phyloP scores from a whole-genome alignment of 2,797 vertebrate genomes.

The Coilia nasus region DNA sequence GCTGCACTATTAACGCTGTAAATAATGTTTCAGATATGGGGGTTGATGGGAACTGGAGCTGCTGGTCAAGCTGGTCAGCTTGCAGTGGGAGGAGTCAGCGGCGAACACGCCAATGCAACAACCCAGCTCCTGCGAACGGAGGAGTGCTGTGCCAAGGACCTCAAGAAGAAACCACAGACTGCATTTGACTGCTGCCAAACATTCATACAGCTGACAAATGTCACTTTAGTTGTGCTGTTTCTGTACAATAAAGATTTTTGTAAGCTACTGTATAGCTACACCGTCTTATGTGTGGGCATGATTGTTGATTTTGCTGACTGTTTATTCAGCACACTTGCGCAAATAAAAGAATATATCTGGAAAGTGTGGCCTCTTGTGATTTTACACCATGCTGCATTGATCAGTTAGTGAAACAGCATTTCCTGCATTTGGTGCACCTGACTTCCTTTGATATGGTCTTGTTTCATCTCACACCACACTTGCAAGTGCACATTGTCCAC shows the following conservation, averaged over 20 bases:
- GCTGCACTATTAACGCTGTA: too few species aligned
- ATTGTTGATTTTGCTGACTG: too few species aligned
- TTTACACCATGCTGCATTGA: too few species aligned
- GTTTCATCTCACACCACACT: background rate
- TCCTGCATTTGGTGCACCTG: background rate
- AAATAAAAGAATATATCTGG: too few species aligned
- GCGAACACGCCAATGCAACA: slow-evolving; percentile 83
- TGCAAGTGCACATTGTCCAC: too few species aligned
- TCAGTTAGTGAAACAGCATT: background rate
- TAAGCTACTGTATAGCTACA: too few species aligned
- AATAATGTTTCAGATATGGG: slow-evolving; percentile 67
- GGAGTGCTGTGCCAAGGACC: slow-evolving; percentile 78
- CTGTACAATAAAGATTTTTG: too few species aligned
- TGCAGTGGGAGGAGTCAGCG: slow-evolving; percentile 72
- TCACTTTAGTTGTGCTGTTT: background rate
- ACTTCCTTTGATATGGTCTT: background rate
- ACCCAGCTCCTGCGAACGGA: slow-evolving; percentile 74
- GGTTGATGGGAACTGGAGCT: slow-evolving; percentile 87
- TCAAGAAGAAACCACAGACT: slow-evolving; percentile 70
- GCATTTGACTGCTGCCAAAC: slow-evolving; percentile 54
- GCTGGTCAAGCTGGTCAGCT: slow-evolving; percentile 87
- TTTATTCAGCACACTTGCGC: too few species aligned
- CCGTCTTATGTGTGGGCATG: too few species aligned
- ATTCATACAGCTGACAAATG: background rate
- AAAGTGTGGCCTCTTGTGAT: too few species aligned